Conservation (phyloP, 2,113 vertebrate genomes). For the Pyxicephalus adspersus region DNA sequence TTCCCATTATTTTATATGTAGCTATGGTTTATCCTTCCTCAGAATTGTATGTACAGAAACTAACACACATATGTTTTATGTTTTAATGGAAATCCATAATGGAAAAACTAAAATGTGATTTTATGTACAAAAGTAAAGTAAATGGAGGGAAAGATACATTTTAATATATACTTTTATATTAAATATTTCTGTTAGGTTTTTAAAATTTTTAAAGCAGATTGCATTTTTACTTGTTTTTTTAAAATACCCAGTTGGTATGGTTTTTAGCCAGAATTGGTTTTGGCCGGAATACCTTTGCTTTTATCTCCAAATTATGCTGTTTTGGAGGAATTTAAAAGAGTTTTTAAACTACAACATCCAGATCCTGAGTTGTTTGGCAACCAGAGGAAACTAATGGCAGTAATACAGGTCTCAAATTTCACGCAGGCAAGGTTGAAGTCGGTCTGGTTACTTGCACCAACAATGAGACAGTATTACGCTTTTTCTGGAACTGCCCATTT, state of each 20-base stretch:
- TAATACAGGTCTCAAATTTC: neutral
- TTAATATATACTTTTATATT: neutral
- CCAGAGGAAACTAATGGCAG: neutral
- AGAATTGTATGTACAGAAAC: neutral
- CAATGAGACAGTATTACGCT: neutral
- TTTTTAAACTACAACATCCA: no score
- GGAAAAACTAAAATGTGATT: neutral
- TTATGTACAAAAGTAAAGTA: neutral
- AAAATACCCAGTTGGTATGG: neutral
- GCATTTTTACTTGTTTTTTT: no score
- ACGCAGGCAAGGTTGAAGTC: neutral
- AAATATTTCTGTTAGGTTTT: no score
- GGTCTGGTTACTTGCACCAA: neutral
- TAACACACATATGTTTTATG: neutral
- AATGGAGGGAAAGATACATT: neutral
- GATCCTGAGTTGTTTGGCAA: neutral
- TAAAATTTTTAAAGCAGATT: no score
- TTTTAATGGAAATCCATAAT: neutral
- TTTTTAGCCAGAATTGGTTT: no score
- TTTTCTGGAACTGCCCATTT: conserved; percentile 1
- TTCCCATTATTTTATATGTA: neutral
- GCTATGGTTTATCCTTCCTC: neutral
- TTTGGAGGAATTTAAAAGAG: no score
- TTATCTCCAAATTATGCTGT: no score
- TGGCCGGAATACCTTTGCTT: no score